Base-by-base conservation (phyloP, 2,113 vertebrate species). In the Toxotes jaculatrix region DNA sequence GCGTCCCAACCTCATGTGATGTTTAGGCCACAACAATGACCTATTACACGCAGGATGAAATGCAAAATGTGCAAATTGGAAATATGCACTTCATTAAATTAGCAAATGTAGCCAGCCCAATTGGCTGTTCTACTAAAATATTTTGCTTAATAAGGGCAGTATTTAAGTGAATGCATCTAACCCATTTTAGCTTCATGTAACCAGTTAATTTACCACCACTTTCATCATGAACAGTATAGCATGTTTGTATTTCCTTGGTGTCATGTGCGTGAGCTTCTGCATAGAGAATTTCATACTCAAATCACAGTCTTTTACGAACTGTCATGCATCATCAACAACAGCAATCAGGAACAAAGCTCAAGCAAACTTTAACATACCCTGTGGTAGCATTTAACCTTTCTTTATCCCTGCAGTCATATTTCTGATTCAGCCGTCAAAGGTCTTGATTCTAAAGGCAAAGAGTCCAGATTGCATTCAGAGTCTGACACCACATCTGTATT, bases 361-460 rank as follows among this genome's bases (percentile, higher is more conserved):
- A 90, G 31, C 85, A 89, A 81, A 21, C 93, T 93, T 88, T 88
- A 57, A 68, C 34, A 68, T 76, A 66, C 45, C 64, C 69, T 56
- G n/a, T 69, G 27, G 87, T 91, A 47, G 56, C 83, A 34, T 82
- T 82, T 55, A 84, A 82, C 57, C 21, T 74, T 75, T 82, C 71
- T 89, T 91, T 79, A 87, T 23, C 79, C 79, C 74, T 70, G 53
- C 74, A 87, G 90, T 98, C 96, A 99, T 93, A 99, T 98, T 92
- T 98, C 97, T 4, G 97, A 98, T 92, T 99, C 97, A 75, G 96
- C 95, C 51, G 97, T 96, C 66, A 98, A 91, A 51, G 96, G 96
- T 87, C 94, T 96, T 70, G 97, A 95, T 73, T 98, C 97, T 82
- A 97, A 93, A 80, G 96, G 96, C 69, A 97, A 93, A 12, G 96